Base-by-base conservation (phyloP, 1,140 invertebrate genomes). In the Cotesia typhae region DNA sequence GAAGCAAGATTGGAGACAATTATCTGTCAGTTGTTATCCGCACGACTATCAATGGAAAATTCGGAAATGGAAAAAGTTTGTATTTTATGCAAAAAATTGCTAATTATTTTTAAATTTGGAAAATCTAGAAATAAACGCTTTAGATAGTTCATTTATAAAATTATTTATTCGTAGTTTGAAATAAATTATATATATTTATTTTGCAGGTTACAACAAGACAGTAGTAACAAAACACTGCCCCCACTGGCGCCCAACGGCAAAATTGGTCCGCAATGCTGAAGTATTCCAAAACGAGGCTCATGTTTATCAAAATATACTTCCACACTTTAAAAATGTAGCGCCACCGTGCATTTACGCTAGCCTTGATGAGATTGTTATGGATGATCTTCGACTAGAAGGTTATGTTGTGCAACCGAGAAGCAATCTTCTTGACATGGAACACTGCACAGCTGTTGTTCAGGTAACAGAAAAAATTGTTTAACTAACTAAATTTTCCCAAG, bases 21-120 rank as follows among this genome's bases (percentile, higher is more conserved):
- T 86, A 84, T 69, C 82, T 84, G 78, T 86, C 85, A 0, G 36
- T 78, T 12, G 75, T 87, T n/a, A 70, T 81, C 14, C 82, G 79
- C 73, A 82, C 80, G 0, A 74, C 70, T 63, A 67, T 87, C 1
- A 66, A 66, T 2, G 82, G 82, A 51, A 78, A 37, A 53, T 74
- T 72, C 7, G 78, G 80, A 65, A 74, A 84, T 67, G 83, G 82
- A 67, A 76, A 57, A 69, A 59, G 84, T 86, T 76, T 83, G 79
- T 78, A 70, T 37, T 17, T 20, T 17, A 61, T 61, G 12, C 1
- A 14, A 57, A 57, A 17, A 17, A 17, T 17, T 17, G 17, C 17
- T 17, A 17, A 17, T 17, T 17, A 17, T 1, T 17, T 17, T 17
- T 17, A 1, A 17, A 17, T 17, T 17, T 17, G 17, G 17, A 17